Conservation (phyloP, 2,113 vertebrate species). For the Petrocephalus zakoni region DNA sequence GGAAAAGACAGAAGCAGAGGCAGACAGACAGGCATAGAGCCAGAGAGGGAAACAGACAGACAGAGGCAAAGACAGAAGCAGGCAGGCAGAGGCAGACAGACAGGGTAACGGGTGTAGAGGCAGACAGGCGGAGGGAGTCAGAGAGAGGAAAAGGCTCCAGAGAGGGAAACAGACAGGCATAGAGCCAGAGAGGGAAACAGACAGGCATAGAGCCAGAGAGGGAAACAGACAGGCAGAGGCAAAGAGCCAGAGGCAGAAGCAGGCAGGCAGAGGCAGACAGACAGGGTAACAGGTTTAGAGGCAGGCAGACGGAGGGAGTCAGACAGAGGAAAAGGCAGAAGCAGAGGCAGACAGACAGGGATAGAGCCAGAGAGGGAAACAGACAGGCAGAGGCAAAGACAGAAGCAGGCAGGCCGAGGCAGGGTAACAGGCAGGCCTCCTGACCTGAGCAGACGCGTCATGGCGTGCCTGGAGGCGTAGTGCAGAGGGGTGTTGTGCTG, state of each 20-base stretch:
- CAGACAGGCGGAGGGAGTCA: neutral
- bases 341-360: neutral
- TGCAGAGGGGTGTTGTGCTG: constrained; percentile 97
- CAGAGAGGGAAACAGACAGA: neutral
- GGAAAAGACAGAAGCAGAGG: neutral
- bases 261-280: neutral
- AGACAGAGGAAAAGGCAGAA: neutral
- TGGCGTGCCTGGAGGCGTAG: constrained; percentile 92
- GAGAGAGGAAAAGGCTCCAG: neutral
- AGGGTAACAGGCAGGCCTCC: neutral
- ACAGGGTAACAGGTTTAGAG: neutral
- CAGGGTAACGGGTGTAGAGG: no score
- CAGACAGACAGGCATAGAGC: neutral
- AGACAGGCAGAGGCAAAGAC: neutral
- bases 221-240: neutral
- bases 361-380: neutral
- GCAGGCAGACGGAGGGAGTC: neutral
- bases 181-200: neutral
- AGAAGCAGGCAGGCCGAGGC: neutral
- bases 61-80: neutral
- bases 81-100: neutral
- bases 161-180: neutral
- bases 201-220: neutral
- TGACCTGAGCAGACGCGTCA: constrained; percentile 92
- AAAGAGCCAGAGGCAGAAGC: neutral